Evolutionary conservation across 2,113 vertebrate genomes (phyloP).

Genomic region (Tenrec ecaudatus): DNA sequence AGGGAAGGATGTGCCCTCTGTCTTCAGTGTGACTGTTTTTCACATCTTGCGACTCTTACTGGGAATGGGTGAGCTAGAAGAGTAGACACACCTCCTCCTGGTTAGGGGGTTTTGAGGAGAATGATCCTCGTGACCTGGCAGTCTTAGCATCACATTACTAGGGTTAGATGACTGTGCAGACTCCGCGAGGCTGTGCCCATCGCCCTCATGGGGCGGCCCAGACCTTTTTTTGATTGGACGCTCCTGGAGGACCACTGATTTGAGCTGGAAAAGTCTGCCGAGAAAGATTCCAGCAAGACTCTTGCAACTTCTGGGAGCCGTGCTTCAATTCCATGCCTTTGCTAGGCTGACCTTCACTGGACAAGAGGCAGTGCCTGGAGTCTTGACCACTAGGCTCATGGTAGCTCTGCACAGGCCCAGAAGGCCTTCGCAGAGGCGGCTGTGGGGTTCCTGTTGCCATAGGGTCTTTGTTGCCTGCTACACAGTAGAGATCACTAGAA

Average conservation of each 20-base stretch:
- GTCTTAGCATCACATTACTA: slow-evolving; percentile 86
- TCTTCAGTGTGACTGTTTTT: slow-evolving; percentile 88
- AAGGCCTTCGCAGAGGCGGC: slow-evolving; percentile 87
- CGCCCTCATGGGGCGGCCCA: slow-evolving; percentile 83
- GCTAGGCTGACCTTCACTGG: slow-evolving; percentile 81
- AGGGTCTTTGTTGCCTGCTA: slow-evolving; percentile 89
- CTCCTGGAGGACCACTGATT: slow-evolving; percentile 84
- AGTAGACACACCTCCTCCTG: slow-evolving; percentile 96
- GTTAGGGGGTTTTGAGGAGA: slow-evolving; percentile 95
- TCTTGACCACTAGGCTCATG: slow-evolving; percentile 86
- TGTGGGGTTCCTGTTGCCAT: slow-evolving; percentile 86
- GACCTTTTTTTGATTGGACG: slow-evolving; percentile 87
- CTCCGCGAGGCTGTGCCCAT: slow-evolving; percentile 85
- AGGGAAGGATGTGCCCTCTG: slow-evolving; percentile 82
- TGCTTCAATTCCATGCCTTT: slow-evolving; percentile 88
- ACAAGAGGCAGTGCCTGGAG: slow-evolving; percentile 83
- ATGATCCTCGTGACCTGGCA: slow-evolving; percentile 89
- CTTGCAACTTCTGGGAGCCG: slow-evolving; percentile 86
- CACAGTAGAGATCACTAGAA: slow-evolving; percentile 91
- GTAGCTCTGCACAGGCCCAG: slow-evolving; percentile 90
- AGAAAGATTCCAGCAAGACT: slow-evolving; percentile 89
- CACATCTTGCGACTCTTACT: slow-evolving; percentile 95
- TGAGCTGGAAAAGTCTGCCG: slow-evolving; percentile 87
- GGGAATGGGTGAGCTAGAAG: slow-evolving; percentile 98
- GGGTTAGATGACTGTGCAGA: slow-evolving; percentile 85